Conservation (phyloP, 2,888 invertebrate genomes). For the Diloba caeruleocephala region DNA sequence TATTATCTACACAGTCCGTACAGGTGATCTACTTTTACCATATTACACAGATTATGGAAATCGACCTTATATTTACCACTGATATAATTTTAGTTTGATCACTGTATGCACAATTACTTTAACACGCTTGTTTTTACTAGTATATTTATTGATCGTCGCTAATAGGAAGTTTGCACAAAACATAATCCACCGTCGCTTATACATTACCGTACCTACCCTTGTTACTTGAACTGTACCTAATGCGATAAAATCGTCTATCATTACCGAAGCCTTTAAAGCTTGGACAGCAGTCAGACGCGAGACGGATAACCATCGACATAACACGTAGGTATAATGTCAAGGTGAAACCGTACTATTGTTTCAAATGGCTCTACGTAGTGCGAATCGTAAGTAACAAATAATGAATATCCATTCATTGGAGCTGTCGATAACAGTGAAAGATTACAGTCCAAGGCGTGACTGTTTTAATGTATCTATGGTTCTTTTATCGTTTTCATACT, state of each 20-base stretch:
- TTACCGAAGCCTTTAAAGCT: slow-evolving; percentile 16
- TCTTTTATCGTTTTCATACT: slow-evolving; percentile 7
- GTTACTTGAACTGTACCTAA: slow-evolving; percentile 16
- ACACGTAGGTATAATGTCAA: slow-evolving; percentile 64
- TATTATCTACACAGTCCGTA: no score
- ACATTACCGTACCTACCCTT: slow-evolving; percentile 10
- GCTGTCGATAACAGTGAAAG: slow-evolving; percentile 49
- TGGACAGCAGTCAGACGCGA: slow-evolving; percentile 35
- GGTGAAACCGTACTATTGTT: slow-evolving; percentile 62
- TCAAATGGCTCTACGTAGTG: slow-evolving; percentile 46
- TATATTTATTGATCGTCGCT: no score
- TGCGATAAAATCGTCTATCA: slow-evolving; percentile 45
- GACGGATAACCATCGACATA: slow-evolving; percentile 53
- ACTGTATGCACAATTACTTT: not conserved
- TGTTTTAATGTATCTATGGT: slow-evolving; percentile 25
- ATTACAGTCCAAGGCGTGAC: slow-evolving; percentile 46
- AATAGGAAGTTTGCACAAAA: not conserved
- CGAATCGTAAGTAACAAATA: slow-evolving; percentile 49
- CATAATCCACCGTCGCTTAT: slow-evolving; percentile 7
- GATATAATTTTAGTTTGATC: no score
- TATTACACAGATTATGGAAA: no score
- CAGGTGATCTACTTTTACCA: no score
- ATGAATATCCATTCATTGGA: slow-evolving; percentile 53
- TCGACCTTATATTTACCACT: no score
- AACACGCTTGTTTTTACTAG: no score